Evolutionary conservation across 1,140 invertebrate genomes (phyloP).

Genomic region (Pseudoatta argentina): DNA sequence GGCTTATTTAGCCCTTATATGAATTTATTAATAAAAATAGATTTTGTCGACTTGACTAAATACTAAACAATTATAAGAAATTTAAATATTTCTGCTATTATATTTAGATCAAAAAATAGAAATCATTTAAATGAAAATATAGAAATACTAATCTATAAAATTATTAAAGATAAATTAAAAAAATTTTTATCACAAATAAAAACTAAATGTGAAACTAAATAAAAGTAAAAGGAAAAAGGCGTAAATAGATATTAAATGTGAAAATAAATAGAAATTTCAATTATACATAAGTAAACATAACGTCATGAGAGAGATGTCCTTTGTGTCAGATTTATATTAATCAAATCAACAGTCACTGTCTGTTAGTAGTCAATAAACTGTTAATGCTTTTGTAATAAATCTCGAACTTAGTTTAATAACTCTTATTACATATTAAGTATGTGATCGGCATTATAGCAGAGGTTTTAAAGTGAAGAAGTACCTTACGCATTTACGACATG

Average conservation of each 20-base stretch:
- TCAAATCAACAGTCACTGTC: not conserved
- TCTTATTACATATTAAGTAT: not conserved
- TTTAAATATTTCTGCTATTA: not conserved
- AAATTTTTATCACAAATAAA: not conserved
- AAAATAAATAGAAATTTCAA: not conserved
- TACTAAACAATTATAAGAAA: not conserved
- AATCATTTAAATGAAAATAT: not conserved
- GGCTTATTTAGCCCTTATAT: too few relatives aligned
- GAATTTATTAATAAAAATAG: too few relatives aligned
- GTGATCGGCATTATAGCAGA: not conserved
- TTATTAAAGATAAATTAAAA: not conserved
- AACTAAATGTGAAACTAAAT: not conserved
- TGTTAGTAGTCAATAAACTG: not conserved
- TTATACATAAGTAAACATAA: not conserved
- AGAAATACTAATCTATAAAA: slow-evolving; percentile 1
- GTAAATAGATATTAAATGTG: slow-evolving; percentile 1
- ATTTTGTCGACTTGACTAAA: not conserved
- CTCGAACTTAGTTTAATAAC: not conserved
- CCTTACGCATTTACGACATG: not conserved
- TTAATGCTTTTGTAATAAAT: not conserved
- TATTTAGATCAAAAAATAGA: not conserved
- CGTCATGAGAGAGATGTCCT: not conserved
- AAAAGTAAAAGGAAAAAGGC: not conserved
- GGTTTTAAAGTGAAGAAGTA: not conserved
- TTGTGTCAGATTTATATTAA: slow-evolving; percentile 22